Conservation (phyloP, 64 coral and sea anemone species). For the Pocillopora damicornis region DNA sequence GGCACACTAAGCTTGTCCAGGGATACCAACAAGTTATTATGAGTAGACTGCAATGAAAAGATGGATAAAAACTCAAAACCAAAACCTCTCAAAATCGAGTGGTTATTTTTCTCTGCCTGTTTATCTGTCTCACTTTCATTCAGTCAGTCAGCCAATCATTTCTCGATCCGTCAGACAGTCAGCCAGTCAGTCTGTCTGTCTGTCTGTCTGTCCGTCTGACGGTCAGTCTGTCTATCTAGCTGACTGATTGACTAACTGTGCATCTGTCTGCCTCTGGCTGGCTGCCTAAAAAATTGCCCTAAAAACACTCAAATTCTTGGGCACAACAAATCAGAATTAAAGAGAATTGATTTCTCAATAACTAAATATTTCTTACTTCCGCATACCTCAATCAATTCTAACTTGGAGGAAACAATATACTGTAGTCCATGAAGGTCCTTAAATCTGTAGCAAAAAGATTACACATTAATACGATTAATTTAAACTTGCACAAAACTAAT, state of each 20-base stretch:
- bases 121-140: no score
- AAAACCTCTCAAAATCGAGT: not conserved
- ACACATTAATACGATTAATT: not conserved
- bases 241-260: no score
- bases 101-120: no score
- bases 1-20: constrained; percentile 53
- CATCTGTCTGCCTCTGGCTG: no score
- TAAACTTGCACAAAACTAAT: no score
- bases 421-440: constrained; percentile 71
- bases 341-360: not conserved
- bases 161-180: no score
- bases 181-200: no score
- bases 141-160: no score
- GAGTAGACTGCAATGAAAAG: constrained; percentile 54
- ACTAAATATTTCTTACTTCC: not conserved
- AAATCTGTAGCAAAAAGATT: constrained; percentile 48
- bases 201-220: no score
- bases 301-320: no score
- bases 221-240: no score
- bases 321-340: not conserved
- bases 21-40: constrained; percentile 38
- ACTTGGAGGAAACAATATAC: constrained; percentile 60
- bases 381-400: constrained; percentile 78
- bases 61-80: not conserved
- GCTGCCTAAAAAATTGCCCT: no score